Evolutionary conservation across 2,113 vertebrate species (phyloP), one percentile per base, ranked within the genome.

Genomic region (Callipepla squamata): DNA sequence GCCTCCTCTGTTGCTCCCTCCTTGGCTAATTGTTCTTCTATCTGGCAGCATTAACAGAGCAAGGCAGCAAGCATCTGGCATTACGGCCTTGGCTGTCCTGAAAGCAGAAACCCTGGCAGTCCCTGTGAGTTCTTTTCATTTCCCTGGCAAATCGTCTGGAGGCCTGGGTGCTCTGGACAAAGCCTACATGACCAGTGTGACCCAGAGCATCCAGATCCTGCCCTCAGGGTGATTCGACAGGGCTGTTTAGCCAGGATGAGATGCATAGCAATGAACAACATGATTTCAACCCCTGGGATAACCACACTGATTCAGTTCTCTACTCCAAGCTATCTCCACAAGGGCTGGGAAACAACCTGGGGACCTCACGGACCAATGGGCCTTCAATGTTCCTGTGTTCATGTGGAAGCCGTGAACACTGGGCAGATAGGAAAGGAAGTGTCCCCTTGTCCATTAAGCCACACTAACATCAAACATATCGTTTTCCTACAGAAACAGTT

Each of bases 11-110:
- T 14, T 88, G 73, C 76, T 80, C 63, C 58, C 61, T 76, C 90
- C 3, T 23, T 7, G 1, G 62, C 59, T 83, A 73, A 70, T 12
- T 78, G 61, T 50, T 19, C 55, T 63, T 19, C 2, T 51, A 4
- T 48, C 68, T 90, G 76, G 40, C 68, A 80, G 50, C 20, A 5
- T 17, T 44, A 68, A 62, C 22, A 67, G 42, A 82, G 62, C 63
- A 85, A 89, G 72, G 69, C 83, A 93, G 67, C n/a, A 68, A 88
- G 59, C 57, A 80, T 65, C 83, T 75, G 83, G 16, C 85, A 42
- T 13, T 6, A 5, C 68, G 63, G 40, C 15, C 53, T 81, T 48
- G 67, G 30, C 58, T 82, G 4, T 51, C 84, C 50, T 40, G 57
- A 66, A 63, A 89, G 66, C 62, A 94, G 40, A 77, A 92, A 53